A percentile compares a stretch with the other conserved stretches of the same genome.
Conservation (phyloP, 2,797 vertebrate genomes). For the Hipposideros larvatus region DNA sequence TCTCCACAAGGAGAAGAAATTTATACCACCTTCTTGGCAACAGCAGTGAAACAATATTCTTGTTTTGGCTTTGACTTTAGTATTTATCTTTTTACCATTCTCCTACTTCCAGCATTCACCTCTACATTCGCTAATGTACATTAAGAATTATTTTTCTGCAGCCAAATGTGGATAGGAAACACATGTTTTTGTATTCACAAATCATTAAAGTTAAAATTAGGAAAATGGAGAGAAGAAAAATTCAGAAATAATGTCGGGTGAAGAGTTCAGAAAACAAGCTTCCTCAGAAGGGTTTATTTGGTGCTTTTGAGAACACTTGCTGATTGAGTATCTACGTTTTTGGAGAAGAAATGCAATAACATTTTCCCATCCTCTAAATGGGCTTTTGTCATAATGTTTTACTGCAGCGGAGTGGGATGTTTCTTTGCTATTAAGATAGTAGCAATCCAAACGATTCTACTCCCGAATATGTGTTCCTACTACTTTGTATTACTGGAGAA, state of each 20-base stretch:
- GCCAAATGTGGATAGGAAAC: slow-evolving; percentile 42
- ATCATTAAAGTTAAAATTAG: slow-evolving; percentile 52
- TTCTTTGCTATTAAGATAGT: slow-evolving; percentile 53
- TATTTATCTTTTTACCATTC: neutral
- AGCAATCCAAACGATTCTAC: neutral
- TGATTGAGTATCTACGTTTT: slow-evolving; percentile 22
- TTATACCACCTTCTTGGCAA: neutral
- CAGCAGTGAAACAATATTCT: slow-evolving; percentile 1
- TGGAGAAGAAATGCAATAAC: slow-evolving; percentile 42
- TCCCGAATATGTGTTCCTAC: slow-evolving; percentile 21
- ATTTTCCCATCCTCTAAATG: neutral
- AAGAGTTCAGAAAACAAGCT: slow-evolving; percentile 54
- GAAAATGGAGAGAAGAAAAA: slow-evolving; percentile 31
- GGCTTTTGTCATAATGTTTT: slow-evolving; percentile 32
- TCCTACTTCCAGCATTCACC: neutral
- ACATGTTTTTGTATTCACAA: slow-evolving; percentile 32
- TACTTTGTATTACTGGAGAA: slow-evolving; percentile 19
- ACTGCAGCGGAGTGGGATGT: neutral
- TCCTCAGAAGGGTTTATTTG: neutral
- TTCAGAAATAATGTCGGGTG: slow-evolving; percentile 9
- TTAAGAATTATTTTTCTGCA: slow-evolving; percentile 18
- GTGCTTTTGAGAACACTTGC: slow-evolving; percentile 49
- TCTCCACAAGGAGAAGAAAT: slow-evolving; percentile 17
- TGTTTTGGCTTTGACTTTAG: slow-evolving; percentile 31
- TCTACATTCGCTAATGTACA: neutral